Conservation (phyloP, 2,888 invertebrate species). For the Anodontia alba region DNA sequence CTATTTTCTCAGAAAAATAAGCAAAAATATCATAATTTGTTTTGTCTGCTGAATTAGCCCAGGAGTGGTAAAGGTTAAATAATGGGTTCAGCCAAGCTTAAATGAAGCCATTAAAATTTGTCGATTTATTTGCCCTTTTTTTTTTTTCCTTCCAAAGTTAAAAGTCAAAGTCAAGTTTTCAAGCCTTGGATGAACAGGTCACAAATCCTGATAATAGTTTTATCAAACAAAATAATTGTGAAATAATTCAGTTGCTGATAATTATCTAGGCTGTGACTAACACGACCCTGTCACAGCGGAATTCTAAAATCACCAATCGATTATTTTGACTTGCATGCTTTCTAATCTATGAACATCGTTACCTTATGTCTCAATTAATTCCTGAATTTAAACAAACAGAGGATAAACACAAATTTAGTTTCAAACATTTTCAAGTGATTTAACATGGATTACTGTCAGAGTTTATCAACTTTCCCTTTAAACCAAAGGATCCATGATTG, state of each 20-base stretch:
- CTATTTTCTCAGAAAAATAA: too few species aligned
- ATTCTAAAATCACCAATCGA: conserved; percentile 17
- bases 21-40: too few species aligned
- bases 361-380: conserved; percentile 51
- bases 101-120: too few species aligned
- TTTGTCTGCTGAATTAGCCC: too few species aligned
- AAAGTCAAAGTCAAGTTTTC: not conserved
- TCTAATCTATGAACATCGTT: conserved; percentile 11
- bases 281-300: conserved; percentile 7
- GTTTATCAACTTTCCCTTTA: conserved; percentile 60
- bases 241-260: conserved; percentile 20
- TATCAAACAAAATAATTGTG: conserved; percentile 14
- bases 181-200: not conserved
- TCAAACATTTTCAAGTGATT: conserved; percentile 63
- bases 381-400: conserved; percentile 62
- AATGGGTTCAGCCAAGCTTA: too few species aligned
- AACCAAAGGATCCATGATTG: conserved; percentile 39
- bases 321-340: conserved; percentile 13
- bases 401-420: conserved; percentile 58
- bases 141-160: not conserved
- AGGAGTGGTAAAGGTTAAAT: too few species aligned
- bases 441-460: conserved; percentile 58
- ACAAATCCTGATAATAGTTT: not conserved
- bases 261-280: not conserved
- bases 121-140: too few species aligned